Evolutionary conservation across 2,888 invertebrate species (phyloP), one percentile per base, ranked within the genome.

Genomic region (Dryobota labecula): DNA sequence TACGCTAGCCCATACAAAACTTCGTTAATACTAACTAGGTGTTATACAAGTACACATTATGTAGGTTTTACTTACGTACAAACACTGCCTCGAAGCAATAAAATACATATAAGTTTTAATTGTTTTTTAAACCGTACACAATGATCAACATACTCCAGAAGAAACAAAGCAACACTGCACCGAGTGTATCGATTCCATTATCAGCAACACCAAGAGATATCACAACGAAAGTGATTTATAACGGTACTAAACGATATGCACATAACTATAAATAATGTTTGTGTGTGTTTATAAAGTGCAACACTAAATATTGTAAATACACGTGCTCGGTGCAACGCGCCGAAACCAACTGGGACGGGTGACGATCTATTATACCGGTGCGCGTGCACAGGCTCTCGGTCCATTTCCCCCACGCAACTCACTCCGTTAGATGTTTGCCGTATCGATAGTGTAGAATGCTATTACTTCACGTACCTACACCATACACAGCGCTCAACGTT

Each of bases 381-480:
- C 94, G 93, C 94, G 92, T 91, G 93, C 94, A 91, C 94, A 93
- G 92, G 90, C 91, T 92, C 92, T 90, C 94, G 93, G 94, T 92
- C 94, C 95, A 95, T 94, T 96, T 95, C 95, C 95, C 95, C 95
- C 95, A 95, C 95, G 95, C 95, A 91, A 89, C 92, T 90, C 92
- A 92, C 92, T 90, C 94, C 94, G 94, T 94, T 95, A 95, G 94
- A 94, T 89, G 89, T 90, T 91, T 90, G 89, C 90, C 89, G 89
- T 91, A 89, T 92, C 90, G 88, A 90, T 88, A 89, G 81, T 83
- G 86, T 86, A 89, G 83, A 89, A 90, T 89, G 84, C 86, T 82
- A 88, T 85, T 83, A 86, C 86, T 88, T 73, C 78, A 84, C 73
- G 69, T 75, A 76, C 75, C 68, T 68, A 85, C 63, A 73, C 53